Base-by-base conservation (phyloP, 2,888 invertebrate genomes). In the Cephus spinipes region DNA sequence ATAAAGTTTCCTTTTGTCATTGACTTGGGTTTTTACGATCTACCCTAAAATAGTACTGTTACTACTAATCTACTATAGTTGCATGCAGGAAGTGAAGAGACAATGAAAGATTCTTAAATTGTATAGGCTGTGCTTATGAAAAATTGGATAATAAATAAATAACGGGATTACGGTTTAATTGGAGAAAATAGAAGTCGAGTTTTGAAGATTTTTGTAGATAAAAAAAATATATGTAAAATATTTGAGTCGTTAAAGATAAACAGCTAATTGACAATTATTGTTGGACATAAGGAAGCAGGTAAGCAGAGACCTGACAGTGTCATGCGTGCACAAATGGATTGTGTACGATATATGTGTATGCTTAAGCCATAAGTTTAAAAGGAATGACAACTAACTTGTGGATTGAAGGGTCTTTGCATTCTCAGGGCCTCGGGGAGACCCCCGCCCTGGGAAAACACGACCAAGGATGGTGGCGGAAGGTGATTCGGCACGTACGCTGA, bases 371-470 rank as follows among this genome's bases (percentile, higher is more conserved):
- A 55, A 55, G 55, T 55, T 55, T 55, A 55, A 55, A 55, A 33
- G 71, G 71, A 71, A 80, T 81, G 85, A 86, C 87, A 87, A 90
- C 91, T 91, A 91, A 95, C 95, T 94, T 95, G 94, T 90, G 94
- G 93, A 92, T 95, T 95, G 92, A 95, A 95, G 88, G 95, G 95
- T 91, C 95, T 93, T 92, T 95, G 95, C 92, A 95, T 95, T 92
- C 95, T 93, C 87, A 95, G 93, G 85, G 95, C 95, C 93, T 95
- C 95, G 91, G 95, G 94, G 92, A 95, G 93, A 89, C 95, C 95
- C 89, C 95, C 95, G 88, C 95, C 95, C 93, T 95, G 95, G 85
- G 95, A 95, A 91, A 95, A 94, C 85, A 95, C 95, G 89, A 95
- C 95, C 92, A 95, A 92, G 90, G 95, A 95, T 89, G 95, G 95